These are phyloP conservation scores for Seriola quinqueradiata DNA, from an alignment of 2,113 vertebrate genomes.

Conservation along the genomic window DNA sequence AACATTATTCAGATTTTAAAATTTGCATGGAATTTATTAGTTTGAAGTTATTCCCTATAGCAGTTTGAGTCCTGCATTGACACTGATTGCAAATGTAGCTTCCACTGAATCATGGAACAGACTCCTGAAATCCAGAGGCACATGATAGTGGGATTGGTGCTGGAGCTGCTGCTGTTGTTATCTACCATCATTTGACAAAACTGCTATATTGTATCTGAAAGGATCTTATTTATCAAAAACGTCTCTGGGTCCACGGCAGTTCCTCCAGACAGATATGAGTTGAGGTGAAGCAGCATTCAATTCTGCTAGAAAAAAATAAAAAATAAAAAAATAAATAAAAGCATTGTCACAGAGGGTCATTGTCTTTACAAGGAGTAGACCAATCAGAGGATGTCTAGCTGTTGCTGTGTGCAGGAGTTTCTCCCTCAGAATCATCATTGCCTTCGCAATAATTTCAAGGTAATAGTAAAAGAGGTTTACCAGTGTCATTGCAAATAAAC, in stretches of 20 bases:
- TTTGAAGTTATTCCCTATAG: constrained; percentile 28
- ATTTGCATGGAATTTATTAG: constrained; percentile 61
- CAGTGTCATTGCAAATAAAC: constrained; percentile 14
- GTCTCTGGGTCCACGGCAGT: too few relatives aligned
- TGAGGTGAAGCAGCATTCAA: background rate
- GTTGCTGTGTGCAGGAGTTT: background rate
- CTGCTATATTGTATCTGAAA: background rate
- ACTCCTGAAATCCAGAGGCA: background rate
- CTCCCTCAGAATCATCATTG: background rate
- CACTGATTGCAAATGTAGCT: background rate
- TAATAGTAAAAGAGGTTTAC: constrained; percentile 1
- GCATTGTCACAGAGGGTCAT: background rate
- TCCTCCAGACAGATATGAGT: background rate
- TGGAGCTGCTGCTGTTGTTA: too few relatives aligned
- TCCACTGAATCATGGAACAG: background rate
- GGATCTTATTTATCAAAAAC: background rate
- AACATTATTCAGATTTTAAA: constrained; percentile 43
- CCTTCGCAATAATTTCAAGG: constrained; percentile 9
- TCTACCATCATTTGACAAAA: background rate
- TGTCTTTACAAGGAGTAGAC: background rate
- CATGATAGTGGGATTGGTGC: background rate
- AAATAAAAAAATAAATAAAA: background rate
- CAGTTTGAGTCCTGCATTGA: constrained; percentile 2
- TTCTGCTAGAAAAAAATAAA: background rate
- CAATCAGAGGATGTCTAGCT: background rate